These are phyloP conservation scores for Listrodromus nycthemerus DNA, from an alignment of 2,888 invertebrate species.

Conservation along the genomic window DNA sequence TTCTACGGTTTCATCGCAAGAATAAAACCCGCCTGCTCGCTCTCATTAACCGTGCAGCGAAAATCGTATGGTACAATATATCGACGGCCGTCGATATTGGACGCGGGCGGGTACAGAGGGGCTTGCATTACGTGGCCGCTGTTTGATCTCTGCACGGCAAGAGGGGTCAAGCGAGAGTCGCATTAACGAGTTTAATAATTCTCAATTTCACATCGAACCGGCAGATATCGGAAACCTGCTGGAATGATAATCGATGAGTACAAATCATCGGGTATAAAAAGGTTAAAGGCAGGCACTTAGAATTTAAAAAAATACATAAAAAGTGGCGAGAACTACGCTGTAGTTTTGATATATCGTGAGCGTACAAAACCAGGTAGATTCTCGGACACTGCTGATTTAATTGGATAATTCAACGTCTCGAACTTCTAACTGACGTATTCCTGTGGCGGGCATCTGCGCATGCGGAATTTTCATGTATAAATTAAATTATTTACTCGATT, in stretches of 20 bases:
- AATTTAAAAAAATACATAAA: not conserved
- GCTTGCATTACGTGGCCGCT: conserved; percentile 25
- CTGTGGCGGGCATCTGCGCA: not conserved
- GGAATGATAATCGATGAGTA: conserved; percentile 55
- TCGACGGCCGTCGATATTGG: conserved; percentile 3
- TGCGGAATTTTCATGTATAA: not conserved
- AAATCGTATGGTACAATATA: conserved; percentile 51
- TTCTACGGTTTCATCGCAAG: conserved; percentile 52
- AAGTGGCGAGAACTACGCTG: not conserved
- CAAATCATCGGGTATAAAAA: conserved; percentile 44
- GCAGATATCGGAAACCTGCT: conserved; percentile 33
- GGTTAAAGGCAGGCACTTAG: conserved; percentile 18
- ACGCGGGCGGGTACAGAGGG: not conserved
- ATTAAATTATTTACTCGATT: not conserved
- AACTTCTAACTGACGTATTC: conserved; percentile 13
- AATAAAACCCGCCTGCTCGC: conserved; percentile 47
- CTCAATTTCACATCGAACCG: conserved; percentile 18
- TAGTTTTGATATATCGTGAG: conserved; percentile 25
- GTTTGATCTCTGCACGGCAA: conserved; percentile 47
- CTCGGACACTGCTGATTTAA: conserved; percentile 4
- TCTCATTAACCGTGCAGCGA: conserved; percentile 57
- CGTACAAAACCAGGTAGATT: conserved; percentile 9
- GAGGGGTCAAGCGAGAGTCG: conserved; percentile 53
- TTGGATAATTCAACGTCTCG: conserved; percentile 45
- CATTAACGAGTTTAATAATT: conserved; percentile 61